Conservation (phyloP, 2,797 vertebrate genomes). For the Falco novaeseelandiae region DNA sequence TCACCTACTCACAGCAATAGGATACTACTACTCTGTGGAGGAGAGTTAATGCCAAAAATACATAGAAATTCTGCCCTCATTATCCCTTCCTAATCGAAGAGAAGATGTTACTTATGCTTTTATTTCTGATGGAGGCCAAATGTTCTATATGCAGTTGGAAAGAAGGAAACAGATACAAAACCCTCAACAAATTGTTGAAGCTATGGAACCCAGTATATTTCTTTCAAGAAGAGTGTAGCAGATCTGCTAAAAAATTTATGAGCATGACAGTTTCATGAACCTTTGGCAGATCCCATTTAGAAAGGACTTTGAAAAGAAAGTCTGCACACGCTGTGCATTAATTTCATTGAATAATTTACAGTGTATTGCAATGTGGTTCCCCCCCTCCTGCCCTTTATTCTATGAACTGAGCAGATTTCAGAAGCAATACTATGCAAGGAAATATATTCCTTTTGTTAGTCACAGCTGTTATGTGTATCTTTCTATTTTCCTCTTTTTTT, state of each 20-base stretch:
- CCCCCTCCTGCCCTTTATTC: neutral
- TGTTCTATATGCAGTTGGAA: neutral
- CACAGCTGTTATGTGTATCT: neutral
- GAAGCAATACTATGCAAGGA: neutral
- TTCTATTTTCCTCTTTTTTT: neutral
- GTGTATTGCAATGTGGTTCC: neutral
- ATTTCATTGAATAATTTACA: constrained; percentile 46
- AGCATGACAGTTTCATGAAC: constrained; percentile 28
- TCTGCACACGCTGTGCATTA: neutral
- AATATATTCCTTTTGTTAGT: neutral
- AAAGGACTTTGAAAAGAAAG: constrained; percentile 31
- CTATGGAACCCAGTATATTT: neutral
- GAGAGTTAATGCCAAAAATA: neutral
- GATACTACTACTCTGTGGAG: neutral
- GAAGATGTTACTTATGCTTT: neutral
- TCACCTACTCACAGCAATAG: neutral
- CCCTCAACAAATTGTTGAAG: neutral
- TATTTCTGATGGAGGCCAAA: neutral
- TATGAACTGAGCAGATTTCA: neutral
- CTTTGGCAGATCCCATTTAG: neutral
- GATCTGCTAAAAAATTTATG: constrained; percentile 27
- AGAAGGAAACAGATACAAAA: neutral
- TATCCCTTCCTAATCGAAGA: neutral
- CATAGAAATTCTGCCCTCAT: neutral
- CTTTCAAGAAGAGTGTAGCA: neutral